A percentile compares a stretch with the other conserved stretches of the same genome.
These are phyloP conservation scores for Sebastolobus altivelis DNA, from an alignment of 2,797 vertebrate species.

Conservation along the genomic window DNA sequence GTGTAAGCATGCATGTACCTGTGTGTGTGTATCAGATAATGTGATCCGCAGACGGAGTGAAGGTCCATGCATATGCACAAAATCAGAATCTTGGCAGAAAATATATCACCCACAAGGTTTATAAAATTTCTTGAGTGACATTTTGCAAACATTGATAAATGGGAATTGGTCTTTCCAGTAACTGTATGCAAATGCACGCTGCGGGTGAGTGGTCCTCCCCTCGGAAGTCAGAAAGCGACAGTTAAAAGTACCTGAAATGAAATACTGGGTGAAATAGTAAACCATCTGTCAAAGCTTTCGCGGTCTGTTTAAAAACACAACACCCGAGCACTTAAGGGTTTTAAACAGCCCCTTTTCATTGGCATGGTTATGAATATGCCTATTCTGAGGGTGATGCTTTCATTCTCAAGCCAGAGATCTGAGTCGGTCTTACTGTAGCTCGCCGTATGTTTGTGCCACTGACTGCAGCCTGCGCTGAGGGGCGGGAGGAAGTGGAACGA, in stretches of 20 bases:
- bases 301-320: constrained; percentile 87
- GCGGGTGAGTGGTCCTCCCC: constrained; percentile 58
- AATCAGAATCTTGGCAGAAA: constrained; percentile 34
- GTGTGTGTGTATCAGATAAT: constrained; percentile 57
- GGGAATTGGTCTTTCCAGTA: constrained; percentile 22
- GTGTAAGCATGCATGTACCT: constrained; percentile 67
- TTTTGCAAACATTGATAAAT: constrained; percentile 58
- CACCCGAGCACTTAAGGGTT: constrained; percentile 83
- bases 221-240: constrained; percentile 68
- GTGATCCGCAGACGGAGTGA: constrained; percentile 34
- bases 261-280: constrained; percentile 82
- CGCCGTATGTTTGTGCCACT: constrained; percentile 67
- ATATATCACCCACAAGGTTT: constrained; percentile 42
- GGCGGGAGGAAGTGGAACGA: constrained; percentile 77
- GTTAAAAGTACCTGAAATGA: constrained; percentile 81
- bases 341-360: constrained; percentile 75
- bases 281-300: constrained; percentile 84
- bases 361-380: constrained; percentile 78
- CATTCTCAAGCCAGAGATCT: constrained; percentile 66
- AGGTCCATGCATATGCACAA: constrained; percentile 13
- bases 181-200: constrained; percentile 74
- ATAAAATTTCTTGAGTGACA: constrained; percentile 38
- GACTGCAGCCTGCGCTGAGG: constrained; percentile 63
- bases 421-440: constrained; percentile 58
- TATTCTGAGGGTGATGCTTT: constrained; percentile 75